Evolutionary conservation across 2,113 vertebrate genomes (phyloP).

Genomic region (Acanthisitta chloris): DNA sequence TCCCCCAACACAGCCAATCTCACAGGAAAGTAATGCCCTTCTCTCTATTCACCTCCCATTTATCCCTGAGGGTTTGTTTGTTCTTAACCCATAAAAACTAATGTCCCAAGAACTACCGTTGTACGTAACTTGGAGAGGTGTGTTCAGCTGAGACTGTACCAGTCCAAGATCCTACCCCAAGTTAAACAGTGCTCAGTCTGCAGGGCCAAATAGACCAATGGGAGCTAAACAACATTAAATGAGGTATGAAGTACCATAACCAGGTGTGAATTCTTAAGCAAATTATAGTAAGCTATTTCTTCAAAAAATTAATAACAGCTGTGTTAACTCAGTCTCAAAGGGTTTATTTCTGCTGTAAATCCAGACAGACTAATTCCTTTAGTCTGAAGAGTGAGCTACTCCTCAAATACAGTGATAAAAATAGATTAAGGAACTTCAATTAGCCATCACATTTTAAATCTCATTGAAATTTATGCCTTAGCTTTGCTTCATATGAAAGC

Average conservation of each 20-base stretch:
- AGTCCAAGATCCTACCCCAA: background rate
- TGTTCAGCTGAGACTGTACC: background rate
- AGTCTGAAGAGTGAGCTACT: background rate
- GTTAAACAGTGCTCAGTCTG: background rate
- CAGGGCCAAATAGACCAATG: accelerated
- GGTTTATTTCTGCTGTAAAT: background rate
- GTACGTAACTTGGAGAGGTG: background rate
- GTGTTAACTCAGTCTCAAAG: background rate
- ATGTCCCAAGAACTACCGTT: background rate
- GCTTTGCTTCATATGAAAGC: background rate
- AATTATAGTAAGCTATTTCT: background rate
- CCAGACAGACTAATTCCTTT: background rate
- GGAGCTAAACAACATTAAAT: background rate
- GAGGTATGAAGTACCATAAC: background rate
- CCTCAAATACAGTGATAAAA: background rate
- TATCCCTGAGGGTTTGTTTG: background rate
- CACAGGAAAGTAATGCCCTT: background rate
- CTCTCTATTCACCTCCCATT: background rate
- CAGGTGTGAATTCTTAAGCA: background rate
- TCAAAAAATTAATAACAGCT: background rate
- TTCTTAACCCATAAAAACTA: background rate
- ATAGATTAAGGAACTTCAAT: background rate
- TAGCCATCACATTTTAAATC: background rate
- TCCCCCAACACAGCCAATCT: background rate
- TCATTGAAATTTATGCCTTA: background rate